Conservation (phyloP, 2,888 invertebrate species). For the Stenchaetothrips biformis region DNA sequence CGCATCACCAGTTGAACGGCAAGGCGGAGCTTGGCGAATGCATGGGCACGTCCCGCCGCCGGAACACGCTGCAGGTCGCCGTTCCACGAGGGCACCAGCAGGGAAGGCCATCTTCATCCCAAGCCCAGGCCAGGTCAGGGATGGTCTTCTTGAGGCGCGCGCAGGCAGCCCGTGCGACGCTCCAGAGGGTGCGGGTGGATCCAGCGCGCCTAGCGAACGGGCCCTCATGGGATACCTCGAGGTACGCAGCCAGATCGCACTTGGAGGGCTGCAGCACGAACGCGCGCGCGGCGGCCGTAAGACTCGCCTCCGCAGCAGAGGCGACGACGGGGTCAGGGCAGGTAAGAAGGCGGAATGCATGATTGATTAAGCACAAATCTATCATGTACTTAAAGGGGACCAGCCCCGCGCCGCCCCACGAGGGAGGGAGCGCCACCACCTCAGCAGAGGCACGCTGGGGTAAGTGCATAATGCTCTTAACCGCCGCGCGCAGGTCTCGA, state of each 20-base stretch:
- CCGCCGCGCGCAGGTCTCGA: background rate
- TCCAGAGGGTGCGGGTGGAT: background rate
- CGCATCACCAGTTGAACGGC: background rate
- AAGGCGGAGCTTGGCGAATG: background rate
- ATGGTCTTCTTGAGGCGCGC: background rate
- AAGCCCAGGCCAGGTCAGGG: background rate
- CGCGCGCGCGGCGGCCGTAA: background rate
- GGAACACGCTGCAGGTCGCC: background rate
- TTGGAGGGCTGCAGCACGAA: background rate
- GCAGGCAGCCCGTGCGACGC: background rate
- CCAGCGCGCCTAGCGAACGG: background rate
- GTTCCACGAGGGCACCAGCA: background rate
- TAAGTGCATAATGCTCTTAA: background rate
- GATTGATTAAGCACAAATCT: background rate
- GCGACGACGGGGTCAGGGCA: background rate
- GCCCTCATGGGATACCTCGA: background rate
- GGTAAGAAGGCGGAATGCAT: conserved; percentile 31
- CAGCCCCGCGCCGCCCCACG: conserved; percentile 23
- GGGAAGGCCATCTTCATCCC: background rate
- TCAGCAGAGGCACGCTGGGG: background rate
- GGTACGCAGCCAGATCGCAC: background rate
- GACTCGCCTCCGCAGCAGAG: background rate
- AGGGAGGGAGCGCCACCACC: background rate
- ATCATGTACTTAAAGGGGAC: conserved; percentile 28
- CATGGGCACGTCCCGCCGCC: background rate